Evolutionary conservation across 2,888 invertebrate species (phyloP).

Genomic region (Cepaea hortensis): DNA sequence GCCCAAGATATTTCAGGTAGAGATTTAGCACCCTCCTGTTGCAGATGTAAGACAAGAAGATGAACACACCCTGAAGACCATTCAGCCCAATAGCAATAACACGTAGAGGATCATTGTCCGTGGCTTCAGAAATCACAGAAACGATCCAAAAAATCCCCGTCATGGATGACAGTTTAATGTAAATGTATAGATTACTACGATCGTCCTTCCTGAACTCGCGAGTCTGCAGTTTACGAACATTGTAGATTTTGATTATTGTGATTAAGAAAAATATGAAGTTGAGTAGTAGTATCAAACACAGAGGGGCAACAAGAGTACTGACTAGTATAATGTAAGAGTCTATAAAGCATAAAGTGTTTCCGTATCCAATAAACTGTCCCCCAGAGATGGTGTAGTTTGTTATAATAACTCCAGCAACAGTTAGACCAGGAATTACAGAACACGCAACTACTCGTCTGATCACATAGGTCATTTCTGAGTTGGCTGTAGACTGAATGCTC

Average conservation of each 20-base stretch:
- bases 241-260: slow-evolving; percentile 28
- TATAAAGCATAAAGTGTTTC: not conserved
- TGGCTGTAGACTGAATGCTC: not conserved
- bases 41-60: slow-evolving; percentile 40
- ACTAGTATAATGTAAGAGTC: not conserved
- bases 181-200: slow-evolving; percentile 29
- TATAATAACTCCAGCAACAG: not conserved
- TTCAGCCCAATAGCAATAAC: slow-evolving; percentile 34
- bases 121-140: slow-evolving; percentile 23
- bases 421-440: not conserved
- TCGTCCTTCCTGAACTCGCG: slow-evolving; percentile 26
- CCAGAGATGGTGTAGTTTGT: not conserved
- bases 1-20: slow-evolving; percentile 2
- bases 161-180: slow-evolving; percentile 41
- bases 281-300: not conserved
- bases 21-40: slow-evolving; percentile 37
- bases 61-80: slow-evolving; percentile 43
- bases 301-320: slow-evolving; percentile 22
- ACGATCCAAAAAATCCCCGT: slow-evolving; percentile 43
- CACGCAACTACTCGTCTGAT: not conserved
- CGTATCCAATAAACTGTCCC: slow-evolving; percentile 27
- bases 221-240: slow-evolving; percentile 20
- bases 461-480: not conserved
- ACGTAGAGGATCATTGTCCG: slow-evolving; percentile 26
- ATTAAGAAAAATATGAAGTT: slow-evolving; percentile 27